Evolutionary conservation across 2,113 vertebrate genomes (phyloP).

Genomic region (Bos javanicus): DNA sequence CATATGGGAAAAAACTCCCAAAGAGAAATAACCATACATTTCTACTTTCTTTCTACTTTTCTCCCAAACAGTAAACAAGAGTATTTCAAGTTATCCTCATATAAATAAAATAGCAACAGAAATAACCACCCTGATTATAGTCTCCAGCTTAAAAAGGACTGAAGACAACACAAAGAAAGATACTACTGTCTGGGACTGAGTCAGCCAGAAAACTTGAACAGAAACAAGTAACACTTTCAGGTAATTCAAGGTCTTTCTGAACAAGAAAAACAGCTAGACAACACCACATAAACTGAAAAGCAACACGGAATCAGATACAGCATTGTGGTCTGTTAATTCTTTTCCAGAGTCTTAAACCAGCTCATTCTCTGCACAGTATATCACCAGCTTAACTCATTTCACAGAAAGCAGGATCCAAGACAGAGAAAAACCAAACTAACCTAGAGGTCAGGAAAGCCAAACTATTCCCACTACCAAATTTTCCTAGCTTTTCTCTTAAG

Average conservation of each 20-base stretch:
- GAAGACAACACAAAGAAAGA: background rate
- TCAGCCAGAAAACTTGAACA: background rate
- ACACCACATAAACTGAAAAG: background rate
- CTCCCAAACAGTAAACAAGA: background rate
- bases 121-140: background rate
- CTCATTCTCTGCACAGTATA: background rate
- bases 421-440: background rate
- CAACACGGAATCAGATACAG: background rate
- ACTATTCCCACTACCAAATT: background rate
- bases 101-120: constrained; percentile 6
- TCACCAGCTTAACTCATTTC: background rate
- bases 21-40: background rate
- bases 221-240: background rate
- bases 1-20: background rate
- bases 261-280: background rate
- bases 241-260: constrained; percentile 36
- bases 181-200: background rate
- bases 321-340: background rate
- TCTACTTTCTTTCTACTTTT: background rate
- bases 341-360: background rate
- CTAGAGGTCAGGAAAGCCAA: background rate
- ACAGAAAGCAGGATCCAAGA: background rate
- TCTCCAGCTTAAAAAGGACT: background rate
- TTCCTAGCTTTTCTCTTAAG: background rate
- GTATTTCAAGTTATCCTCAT: background rate